phyloP scores from a whole-genome alignment of 2,113 vertebrate genomes.

The Panurus biarmicus region DNA sequence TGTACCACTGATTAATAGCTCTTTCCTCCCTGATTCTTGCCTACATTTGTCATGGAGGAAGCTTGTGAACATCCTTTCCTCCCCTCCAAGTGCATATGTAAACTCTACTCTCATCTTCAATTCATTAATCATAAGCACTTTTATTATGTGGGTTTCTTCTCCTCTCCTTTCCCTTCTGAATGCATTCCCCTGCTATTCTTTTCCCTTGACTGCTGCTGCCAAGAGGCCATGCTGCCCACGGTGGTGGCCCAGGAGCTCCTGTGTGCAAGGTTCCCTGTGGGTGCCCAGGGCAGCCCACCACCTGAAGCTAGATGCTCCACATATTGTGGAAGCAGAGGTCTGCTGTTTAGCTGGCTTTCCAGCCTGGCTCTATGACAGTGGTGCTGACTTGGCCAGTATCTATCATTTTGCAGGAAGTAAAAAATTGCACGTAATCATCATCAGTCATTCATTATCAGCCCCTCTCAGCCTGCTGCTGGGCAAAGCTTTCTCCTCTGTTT shows the following conservation, averaged over 20 bases:
- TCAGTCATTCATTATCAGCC: constrained; percentile 52
- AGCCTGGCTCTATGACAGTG: neutral
- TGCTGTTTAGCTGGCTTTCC: neutral
- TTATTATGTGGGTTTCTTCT: neutral
- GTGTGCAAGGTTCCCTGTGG: neutral
- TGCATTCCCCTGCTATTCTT: neutral
- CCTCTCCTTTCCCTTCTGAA: neutral
- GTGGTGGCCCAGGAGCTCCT: neutral
- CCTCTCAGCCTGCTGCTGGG: constrained; percentile 39
- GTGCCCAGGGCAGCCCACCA: neutral
- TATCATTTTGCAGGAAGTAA: constrained; percentile 14
- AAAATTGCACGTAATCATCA: constrained; percentile 17
- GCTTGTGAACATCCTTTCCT: constrained; percentile 2
- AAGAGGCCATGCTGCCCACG: rapidly evolving
- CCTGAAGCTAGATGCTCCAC: neutral
- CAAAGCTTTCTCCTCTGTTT: constrained; percentile 15
- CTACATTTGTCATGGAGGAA: neutral
- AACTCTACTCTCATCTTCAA: neutral
- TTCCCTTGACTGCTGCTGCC: neutral
- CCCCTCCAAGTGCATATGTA: neutral
- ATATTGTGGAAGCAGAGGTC: neutral
- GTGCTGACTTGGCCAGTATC: neutral
- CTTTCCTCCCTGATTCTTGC: neutral
- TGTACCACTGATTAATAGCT: constrained; percentile 19
- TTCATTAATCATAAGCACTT: neutral